phyloP scores from a whole-genome alignment of 2,888 invertebrate genomes.

The Anorthoa munda region DNA sequence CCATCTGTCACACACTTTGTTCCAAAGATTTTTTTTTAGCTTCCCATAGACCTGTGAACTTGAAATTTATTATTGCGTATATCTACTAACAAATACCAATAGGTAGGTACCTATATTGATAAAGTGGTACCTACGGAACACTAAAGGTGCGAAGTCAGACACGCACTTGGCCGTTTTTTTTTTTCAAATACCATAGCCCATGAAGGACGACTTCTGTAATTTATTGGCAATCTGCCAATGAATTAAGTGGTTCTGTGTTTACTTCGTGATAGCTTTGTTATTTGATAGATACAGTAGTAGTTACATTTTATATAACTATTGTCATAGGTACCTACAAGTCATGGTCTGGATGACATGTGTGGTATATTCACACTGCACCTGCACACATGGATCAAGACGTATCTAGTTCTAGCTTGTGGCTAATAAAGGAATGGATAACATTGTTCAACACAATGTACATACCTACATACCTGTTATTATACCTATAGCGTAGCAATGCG shows the following conservation, averaged over 20 bases:
- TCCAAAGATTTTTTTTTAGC: too few species aligned
- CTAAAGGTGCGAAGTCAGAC: too few species aligned
- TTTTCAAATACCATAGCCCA: not conserved
- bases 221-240: not conserved
- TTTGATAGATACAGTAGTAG: not conserved
- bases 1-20: too few species aligned
- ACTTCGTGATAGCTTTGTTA: not conserved
- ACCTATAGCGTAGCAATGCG: conserved; percentile 62
- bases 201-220: not conserved
- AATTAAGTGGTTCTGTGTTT: not conserved
- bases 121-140: too few species aligned
- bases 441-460: conserved; percentile 50
- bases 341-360: conserved; percentile 14
- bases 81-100: too few species aligned
- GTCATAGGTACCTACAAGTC: conserved; percentile 2
- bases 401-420: conserved; percentile 52
- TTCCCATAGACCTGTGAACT: too few species aligned
- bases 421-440: conserved; percentile 52
- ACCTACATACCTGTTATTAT: conserved; percentile 28
- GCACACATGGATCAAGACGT: conserved; percentile 39
- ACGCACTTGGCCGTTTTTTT: not conserved
- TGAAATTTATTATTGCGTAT: too few species aligned
- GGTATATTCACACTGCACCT: not conserved
- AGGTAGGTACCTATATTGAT: too few species aligned
- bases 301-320: conserved; percentile 22